A percentile compares a stretch with the other conserved stretches of the same genome.
Evolutionary conservation across 1,140 invertebrate genomes (phyloP).

Genomic region (Onthophagus taurus): DNA sequence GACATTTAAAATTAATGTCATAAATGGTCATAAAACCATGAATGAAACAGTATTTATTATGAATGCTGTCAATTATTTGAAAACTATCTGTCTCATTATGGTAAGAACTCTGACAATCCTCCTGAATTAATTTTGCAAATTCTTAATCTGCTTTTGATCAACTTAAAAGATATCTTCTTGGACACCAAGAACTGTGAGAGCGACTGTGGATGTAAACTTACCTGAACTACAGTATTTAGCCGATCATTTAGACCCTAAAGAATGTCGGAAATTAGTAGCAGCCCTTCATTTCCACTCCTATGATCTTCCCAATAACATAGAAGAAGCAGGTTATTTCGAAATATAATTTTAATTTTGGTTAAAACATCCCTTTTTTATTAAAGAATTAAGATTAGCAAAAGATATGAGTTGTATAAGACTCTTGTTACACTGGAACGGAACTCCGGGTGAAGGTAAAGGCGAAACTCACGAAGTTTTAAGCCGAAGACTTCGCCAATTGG

Average conservation of each 20-base stretch:
- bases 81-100: too few species aligned
- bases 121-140: too few species aligned
- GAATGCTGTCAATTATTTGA: too few species aligned
- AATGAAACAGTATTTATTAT: too few species aligned
- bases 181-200: too few species aligned
- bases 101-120: too few species aligned
- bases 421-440: constrained; percentile 47
- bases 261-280: constrained; percentile 46
- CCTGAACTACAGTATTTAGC: constrained; percentile 46
- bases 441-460: constrained; percentile 41
- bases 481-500: constrained; percentile 46
- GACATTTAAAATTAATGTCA: too few species aligned
- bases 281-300: constrained; percentile 45
- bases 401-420: constrained; percentile 44
- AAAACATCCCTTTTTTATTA: not conserved
- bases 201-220: constrained; percentile 47
- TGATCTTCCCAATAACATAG: constrained; percentile 40
- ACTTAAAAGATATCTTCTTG: too few species aligned
- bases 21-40: too few species aligned
- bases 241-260: constrained; percentile 41
- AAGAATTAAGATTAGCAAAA: constrained; percentile 31
- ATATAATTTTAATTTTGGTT: not conserved
- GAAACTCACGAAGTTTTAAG: constrained; percentile 44
- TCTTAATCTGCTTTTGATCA: too few species aligned
- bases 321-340: constrained; percentile 36